These are phyloP conservation scores for Urophycis tenuis DNA, from an alignment of 2,797 vertebrate species.

Conservation along the genomic window DNA sequence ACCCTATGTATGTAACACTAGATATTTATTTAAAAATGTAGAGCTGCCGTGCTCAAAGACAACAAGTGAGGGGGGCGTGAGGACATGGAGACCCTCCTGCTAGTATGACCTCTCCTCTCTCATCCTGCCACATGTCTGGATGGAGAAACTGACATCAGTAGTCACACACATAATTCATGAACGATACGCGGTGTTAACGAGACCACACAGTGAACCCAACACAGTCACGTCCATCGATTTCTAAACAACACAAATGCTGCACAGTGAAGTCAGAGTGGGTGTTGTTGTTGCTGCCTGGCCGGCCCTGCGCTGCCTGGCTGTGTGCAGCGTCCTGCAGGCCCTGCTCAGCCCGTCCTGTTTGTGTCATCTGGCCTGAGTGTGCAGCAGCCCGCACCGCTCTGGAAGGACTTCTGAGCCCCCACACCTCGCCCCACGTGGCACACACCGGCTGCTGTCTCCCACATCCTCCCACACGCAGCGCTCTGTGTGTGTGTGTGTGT, in stretches of 20 bases:
- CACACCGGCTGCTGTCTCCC: slow-evolving; percentile 44
- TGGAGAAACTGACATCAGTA: no score
- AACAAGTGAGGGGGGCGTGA: not conserved
- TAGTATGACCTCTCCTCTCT: not conserved
- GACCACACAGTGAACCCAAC: no score
- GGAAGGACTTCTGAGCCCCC: slow-evolving; percentile 57
- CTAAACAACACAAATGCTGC: no score
- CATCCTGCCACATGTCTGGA: no score
- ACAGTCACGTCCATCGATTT: no score
- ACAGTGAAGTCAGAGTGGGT: not conserved
- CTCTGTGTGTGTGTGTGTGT: slow-evolving; percentile 53
- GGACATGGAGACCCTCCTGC: not conserved
- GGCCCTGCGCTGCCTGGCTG: slow-evolving; percentile 52
- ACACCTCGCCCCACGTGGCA: slow-evolving; percentile 68
- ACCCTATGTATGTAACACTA: not conserved
- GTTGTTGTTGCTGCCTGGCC: slow-evolving; percentile 3
- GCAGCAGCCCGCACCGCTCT: slow-evolving; percentile 58
- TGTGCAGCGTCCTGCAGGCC: slow-evolving; percentile 42
- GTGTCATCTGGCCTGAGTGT: slow-evolving; percentile 72
- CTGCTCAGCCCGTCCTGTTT: slow-evolving; percentile 73
- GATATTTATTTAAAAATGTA: not conserved
- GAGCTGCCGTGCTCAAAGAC: not conserved
- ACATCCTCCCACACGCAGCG: slow-evolving; percentile 53
- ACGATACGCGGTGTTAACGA: no score
- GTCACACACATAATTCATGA: not conserved